Evolutionary conservation across 2,888 invertebrate species (phyloP), one percentile per base, ranked within the genome.

Genomic region (Dicycla oo): DNA sequence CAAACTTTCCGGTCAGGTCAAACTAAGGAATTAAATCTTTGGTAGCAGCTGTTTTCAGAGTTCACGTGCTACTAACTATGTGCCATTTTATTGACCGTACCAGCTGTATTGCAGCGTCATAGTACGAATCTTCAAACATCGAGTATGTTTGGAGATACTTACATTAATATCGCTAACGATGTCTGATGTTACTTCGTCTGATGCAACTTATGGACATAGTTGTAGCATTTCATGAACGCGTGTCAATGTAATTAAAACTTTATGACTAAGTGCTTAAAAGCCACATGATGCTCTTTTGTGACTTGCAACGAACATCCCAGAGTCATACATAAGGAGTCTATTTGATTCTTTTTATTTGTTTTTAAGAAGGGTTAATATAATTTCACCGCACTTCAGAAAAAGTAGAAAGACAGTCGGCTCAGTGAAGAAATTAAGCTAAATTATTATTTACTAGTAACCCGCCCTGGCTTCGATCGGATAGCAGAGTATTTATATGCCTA

Each of bases 161-260:
- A 30, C 30, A 30, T 30, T 30, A 30, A 54, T 49, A 78, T 73
- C 45, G 30, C 66, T 77, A 78, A 73, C 67, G 77, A 78, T 63
- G 73, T 67, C 79, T 72, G 53, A 79, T 67, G 62, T 51, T 54
- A 54, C 49, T 40, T 57, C 43, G 26, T 66, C 15, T 62, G 26
- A 45, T 53, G n/a, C 56, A 65, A 51, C 26, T 8, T 58, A 26
- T 57, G n/a, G 7, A 34, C 30, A 57, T n/a, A 20, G 34, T 34
- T 26, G 5, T 51, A 26, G 26, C 58, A 38, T 38, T 73, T 26
- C 13, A 43, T 8, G 15, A 20, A 34, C 4, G 20, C 13, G 3
- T 8, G 8, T n/a, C 8, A 54, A 18, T 30, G 64, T 51, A 40
- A 64, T 70, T n/a, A 23, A 3, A n/a, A 45, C 26, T 56, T 40